Evolutionary conservation across 2,888 invertebrate species (phyloP), one percentile per base, ranked within the genome.

Genomic region (Diogma glabrata): DNA sequence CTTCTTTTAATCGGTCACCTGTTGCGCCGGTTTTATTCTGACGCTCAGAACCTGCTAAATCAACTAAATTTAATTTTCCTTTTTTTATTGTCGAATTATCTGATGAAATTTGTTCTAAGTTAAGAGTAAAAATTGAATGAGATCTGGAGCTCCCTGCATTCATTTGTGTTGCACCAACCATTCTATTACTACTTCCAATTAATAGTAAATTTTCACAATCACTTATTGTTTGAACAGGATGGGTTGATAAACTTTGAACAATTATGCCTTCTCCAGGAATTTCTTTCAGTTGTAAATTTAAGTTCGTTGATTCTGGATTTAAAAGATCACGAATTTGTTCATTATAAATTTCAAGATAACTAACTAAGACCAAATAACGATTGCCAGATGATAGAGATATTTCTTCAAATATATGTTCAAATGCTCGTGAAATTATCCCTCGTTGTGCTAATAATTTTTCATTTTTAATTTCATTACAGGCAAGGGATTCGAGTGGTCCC

Each of bases 301-400:
- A 56, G 28, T 59, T 52, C 19, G 56, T 53, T 84, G 61, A 61
- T 47, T 57, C 58, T 10, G 90, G 88, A 63, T 85, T 86, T 55
- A 94, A 70, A 50, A 94, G 73, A 67, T 94, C 94, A 10, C 92
- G 77, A 55, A 94, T 92, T 70, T 86, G 89, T 71, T 94, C 94
- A 67, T 94, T 94, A 72, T 94, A 94, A 47, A 94, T 85, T 73
- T 96, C 95, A 64, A 95, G 75, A 65, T 94, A 96, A 4, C 65
- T 67, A 3, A 65, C 64, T 9, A 69, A 50, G 2, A 64, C 69
- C 33, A 69, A 72, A 66, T 79, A 92, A 63, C 87, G 85, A 8
- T 76, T 74, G 50, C 75, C 77, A 50, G 78, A 78, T 1, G 86
- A 78, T 1, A 86, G 82, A 3, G 85, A 78, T 30, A 87, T 87